These are phyloP conservation scores for Casuarius casuarius DNA, from an alignment of 2,113 vertebrate genomes.

Conservation along the genomic window DNA sequence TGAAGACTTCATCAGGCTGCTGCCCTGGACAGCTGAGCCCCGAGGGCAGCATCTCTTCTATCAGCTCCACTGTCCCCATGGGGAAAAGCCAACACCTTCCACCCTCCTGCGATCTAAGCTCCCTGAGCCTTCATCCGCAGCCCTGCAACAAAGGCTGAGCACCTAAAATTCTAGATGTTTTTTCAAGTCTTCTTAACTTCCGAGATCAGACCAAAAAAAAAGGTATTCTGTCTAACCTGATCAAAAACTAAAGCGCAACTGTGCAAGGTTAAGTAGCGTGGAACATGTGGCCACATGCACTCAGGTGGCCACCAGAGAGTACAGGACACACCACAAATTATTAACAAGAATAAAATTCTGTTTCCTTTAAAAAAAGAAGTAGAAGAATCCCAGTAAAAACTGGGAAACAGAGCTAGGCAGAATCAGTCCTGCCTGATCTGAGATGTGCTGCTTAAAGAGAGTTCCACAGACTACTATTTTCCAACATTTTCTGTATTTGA, in stretches of 20 bases:
- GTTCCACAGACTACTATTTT: neutral
- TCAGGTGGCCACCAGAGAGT: neutral
- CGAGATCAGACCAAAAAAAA: neutral
- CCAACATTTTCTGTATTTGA: neutral
- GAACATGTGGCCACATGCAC: fast-evolving
- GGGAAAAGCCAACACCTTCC: neutral
- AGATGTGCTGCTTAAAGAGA: neutral
- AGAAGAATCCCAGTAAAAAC: neutral
- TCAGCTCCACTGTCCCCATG: neutral
- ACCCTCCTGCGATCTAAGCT: neutral
- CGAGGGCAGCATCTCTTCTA: neutral
- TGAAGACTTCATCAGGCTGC: neutral
- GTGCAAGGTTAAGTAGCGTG: neutral
- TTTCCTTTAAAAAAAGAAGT: no score
- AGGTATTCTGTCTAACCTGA: neutral
- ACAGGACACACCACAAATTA: neutral
- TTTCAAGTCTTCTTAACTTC: neutral
- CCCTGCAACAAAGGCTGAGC: neutral
- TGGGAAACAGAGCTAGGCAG: neutral
- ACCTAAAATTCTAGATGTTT: neutral
- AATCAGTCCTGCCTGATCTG: neutral
- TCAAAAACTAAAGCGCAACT: neutral
- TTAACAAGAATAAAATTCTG: neutral
- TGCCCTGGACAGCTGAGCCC: neutral
- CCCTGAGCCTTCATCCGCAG: neutral